Evolutionary conservation across 1,140 invertebrate genomes (phyloP).

Genomic region (Leucophenga varia): DNA sequence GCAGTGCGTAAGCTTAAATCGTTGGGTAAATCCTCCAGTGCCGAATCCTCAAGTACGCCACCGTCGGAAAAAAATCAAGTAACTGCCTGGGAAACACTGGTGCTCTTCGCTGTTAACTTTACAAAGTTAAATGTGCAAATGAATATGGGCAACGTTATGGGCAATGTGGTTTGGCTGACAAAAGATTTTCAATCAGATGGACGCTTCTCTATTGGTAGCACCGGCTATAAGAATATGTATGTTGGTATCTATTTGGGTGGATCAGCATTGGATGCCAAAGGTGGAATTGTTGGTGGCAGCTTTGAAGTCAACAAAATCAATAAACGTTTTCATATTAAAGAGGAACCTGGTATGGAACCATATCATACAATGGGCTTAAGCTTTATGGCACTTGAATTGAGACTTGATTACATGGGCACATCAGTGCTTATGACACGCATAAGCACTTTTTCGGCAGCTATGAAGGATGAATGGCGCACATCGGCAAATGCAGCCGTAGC

Average conservation of each 20-base stretch:
- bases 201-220: slow-evolving; percentile 89
- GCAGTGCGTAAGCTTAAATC: slow-evolving; percentile 60
- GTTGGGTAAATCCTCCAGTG: slow-evolving; percentile 47
- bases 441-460: slow-evolving; percentile 75
- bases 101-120: slow-evolving; percentile 94
- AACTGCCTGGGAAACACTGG: slow-evolving; percentile 90
- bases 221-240: slow-evolving; percentile 90
- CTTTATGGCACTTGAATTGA: slow-evolving; percentile 81
- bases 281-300: slow-evolving; percentile 93
- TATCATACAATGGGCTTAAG: slow-evolving; percentile 85
- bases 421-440: slow-evolving; percentile 89
- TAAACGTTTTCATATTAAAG: slow-evolving; percentile 83
- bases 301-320: slow-evolving; percentile 89
- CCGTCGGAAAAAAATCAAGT: slow-evolving; percentile 55
- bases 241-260: slow-evolving; percentile 84
- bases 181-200: slow-evolving; percentile 89
- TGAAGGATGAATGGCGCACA: slow-evolving; percentile 81
- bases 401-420: slow-evolving; percentile 95
- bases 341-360: slow-evolving; percentile 86
- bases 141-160: slow-evolving; percentile 99
- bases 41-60: slow-evolving; percentile 45
- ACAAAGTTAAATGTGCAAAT: slow-evolving; percentile 94
- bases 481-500: slow-evolving; percentile 39
- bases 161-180: slow-evolving; percentile 90
- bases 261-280: slow-evolving; percentile 91